These are phyloP conservation scores for Cottus gobio DNA, from an alignment of 2,113 vertebrate species.

Conservation along the genomic window DNA sequence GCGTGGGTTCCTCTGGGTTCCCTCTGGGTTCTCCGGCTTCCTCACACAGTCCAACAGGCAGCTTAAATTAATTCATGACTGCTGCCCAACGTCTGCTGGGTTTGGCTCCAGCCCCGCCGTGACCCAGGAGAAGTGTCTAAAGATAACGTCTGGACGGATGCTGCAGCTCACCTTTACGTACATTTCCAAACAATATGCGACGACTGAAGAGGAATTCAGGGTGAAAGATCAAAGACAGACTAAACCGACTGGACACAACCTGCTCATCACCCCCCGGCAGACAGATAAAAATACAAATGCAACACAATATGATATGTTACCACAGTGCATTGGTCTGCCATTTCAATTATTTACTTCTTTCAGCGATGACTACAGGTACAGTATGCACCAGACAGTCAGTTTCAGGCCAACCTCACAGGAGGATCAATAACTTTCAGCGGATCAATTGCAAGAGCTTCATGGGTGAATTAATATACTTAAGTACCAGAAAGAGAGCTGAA, in stretches of 20 bases:
- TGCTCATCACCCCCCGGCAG: background rate
- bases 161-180: too few relatives aligned
- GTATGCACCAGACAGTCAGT: background rate
- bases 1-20: too few relatives aligned
- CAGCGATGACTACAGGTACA: background rate
- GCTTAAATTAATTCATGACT: too few relatives aligned
- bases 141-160: too few relatives aligned
- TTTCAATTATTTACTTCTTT: background rate
- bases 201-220: background rate
- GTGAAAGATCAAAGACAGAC: background rate
- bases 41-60: too few relatives aligned
- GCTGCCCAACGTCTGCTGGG: too few relatives aligned
- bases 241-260: background rate
- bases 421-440: conserved; percentile 44
- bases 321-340: background rate
- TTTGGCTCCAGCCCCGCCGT: too few relatives aligned
- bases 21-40: too few relatives aligned
- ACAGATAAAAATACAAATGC: background rate
- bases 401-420: background rate
- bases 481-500: background rate
- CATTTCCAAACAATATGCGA: too few relatives aligned
- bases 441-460: conserved; percentile 48
- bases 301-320: too few relatives aligned
- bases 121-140: too few relatives aligned
- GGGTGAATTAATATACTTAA: conserved; percentile 35